Evolutionary conservation across 2,113 vertebrate genomes (phyloP), one percentile per base, ranked within the genome.

Genomic region (Plecturocebus donacophilus): DNA sequence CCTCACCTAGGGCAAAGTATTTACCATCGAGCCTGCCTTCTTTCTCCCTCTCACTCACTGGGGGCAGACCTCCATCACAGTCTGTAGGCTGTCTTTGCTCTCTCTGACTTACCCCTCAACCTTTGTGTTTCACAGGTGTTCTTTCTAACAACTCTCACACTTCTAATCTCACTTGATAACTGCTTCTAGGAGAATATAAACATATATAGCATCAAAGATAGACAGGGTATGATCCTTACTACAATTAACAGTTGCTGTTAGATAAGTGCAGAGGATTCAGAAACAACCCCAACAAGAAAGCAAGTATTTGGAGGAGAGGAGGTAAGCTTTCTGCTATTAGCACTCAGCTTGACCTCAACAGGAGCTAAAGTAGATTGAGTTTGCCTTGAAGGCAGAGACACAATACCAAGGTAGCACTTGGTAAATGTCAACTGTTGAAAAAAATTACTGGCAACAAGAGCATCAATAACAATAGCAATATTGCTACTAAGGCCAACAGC

Each of bases 391-490:
- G 40, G 27, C 1, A 84, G n/a, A 90, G 21, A 42, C 16, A 88
- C 20, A 73, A 30, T 25, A 52, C 52, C 16, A 17, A 77, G 9
- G 27, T 73, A 73, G 79, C 42, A 76, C 8, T 76, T 89, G 40
- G 13, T 73, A 89, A 89, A 96, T 70, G 12, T 68, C 83, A 90
- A 83, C 77, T 47, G 90, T 20, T 76, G 85, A 66, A 90, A 95
- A 82, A 82, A 56, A 21, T 83, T 90, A 86, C n/a, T 82, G 42
- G n/a, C 35, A 76, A 66, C 14, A 94, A 88, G 5, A 75, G 27
- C 23, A 86, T 64, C 35, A 88, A 70, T 92, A 91, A 80, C 6
- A 93, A 91, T 5, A 56, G 40, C 16, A 54, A 75, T 40, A 14
- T 4, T 66, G 17, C 87, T 38, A 87, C 90, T 73, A 82, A 89